These are phyloP conservation scores for Micronycteris hirsuta DNA, from an alignment of 2,113 vertebrate genomes.

Conservation along the genomic window DNA sequence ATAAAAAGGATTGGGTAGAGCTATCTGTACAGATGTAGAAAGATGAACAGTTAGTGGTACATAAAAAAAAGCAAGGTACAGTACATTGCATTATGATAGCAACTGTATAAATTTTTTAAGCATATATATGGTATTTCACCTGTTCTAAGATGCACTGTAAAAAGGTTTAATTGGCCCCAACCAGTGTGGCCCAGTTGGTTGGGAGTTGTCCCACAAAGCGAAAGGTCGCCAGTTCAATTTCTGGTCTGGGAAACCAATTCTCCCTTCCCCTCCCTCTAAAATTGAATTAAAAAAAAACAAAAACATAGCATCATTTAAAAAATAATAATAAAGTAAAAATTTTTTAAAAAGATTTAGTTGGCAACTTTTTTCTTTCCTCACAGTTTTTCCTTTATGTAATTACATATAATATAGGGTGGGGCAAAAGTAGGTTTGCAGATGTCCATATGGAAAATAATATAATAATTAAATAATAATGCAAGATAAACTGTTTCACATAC, in stretches of 20 bases:
- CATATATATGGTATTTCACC: background rate
- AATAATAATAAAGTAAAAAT: background rate
- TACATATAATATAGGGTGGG: background rate
- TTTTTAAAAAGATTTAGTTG: background rate
- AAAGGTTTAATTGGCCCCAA: background rate
- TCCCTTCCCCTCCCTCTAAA: too few species aligned
- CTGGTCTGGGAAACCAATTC: too few species aligned
- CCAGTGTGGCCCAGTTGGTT: background rate
- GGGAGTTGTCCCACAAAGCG: too few species aligned
- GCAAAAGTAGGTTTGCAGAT: too few species aligned
- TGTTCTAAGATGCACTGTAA: conserved; percentile 12
- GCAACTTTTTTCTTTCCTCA: background rate
- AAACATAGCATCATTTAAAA: too few species aligned
- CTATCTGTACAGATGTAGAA: background rate
- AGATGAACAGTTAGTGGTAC: background rate
- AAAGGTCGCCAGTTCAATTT: too few species aligned
- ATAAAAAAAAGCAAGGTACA: background rate
- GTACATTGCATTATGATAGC: background rate
- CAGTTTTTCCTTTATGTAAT: background rate
- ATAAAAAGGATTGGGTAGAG: background rate
- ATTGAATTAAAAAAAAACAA: too few species aligned
- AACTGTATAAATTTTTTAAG: background rate
- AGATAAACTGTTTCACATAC: too few species aligned
- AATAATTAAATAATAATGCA: too few species aligned
- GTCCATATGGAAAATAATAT: too few species aligned